A percentile compares a stretch with the other conserved stretches of the same genome.
Evolutionary conservation across 2,113 vertebrate genomes (phyloP).

Genomic region (Chroicocephalus ridibundus): DNA sequence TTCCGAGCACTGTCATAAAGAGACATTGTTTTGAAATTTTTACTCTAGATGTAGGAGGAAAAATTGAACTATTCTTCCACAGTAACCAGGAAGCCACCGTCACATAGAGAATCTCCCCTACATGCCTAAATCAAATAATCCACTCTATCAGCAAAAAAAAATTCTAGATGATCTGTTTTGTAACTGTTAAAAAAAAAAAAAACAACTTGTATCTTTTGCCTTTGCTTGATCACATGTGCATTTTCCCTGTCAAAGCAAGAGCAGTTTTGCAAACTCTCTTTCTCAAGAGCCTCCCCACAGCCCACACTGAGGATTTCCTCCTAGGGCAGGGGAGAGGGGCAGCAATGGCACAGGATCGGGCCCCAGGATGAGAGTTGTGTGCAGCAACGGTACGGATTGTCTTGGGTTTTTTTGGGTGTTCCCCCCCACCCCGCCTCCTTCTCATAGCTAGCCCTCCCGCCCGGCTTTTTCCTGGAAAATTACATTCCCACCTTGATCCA

Average conservation of each 20-base stretch:
- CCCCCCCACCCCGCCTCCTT: rapidly evolving
- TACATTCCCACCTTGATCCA: neutral
- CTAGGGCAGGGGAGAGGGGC: neutral
- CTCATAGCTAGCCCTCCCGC: neutral
- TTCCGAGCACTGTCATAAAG: neutral
- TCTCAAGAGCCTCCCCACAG: neutral
- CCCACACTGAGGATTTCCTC: rapidly evolving
- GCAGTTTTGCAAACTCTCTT: neutral
- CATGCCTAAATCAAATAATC: rapidly evolving
- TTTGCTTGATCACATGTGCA: rapidly evolving
- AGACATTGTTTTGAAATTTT: neutral
- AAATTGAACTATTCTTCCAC: neutral
- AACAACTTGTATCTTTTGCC: neutral
- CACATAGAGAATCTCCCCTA: neutral
- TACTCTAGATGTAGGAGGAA: neutral
- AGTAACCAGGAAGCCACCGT: neutral
- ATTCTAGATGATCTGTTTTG: neutral
- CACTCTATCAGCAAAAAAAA: neutral
- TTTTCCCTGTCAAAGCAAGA: neutral
- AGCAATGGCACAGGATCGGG: neutral
- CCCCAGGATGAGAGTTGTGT: neutral
- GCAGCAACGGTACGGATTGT: neutral
- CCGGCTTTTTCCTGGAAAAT: neutral
- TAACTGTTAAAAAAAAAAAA: neutral
- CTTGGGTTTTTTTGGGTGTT: neutral